Base-by-base conservation (phyloP, 2,888 invertebrate genomes). In the Nephrotoma appendiculata region DNA sequence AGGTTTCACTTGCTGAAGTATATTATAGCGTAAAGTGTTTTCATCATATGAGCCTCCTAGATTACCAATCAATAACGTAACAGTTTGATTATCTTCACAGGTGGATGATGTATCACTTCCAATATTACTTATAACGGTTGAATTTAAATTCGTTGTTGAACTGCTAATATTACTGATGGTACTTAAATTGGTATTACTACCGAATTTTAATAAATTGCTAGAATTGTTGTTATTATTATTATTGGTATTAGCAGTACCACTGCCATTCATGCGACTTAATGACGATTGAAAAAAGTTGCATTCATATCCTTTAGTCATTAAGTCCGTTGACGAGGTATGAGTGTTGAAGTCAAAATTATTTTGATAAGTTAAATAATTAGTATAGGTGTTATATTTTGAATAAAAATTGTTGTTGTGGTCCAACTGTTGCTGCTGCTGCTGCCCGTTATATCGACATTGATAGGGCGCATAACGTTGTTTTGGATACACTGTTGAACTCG, bases 21-120 rank as follows among this genome's bases (percentile, higher is more conserved):
- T 88, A 83, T 91, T 91, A 86, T 89, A 90, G n/a, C 91, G 89
- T 85, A 92, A 88, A 87, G 89, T 91, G 12, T 88, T 86, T 87
- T 92, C 92, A 87, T 92, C 92, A 89, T 91, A 89, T 19, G 91
- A 90, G 87, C 91, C 91, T 88, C 92, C 92, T 86, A 92, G 88
- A 88, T 92, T 92, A 71, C 91, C 91, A 2, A 92, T 91, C 88
- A 91, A 92, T 87, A 92, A 87, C 0, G 91, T 91, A 11, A 92
- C 89, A 0, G 84, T 11, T 86, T 86, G 31, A 57, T 86, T 52
- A 86, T 52, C 86, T 41, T 85, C 85, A 84, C 42, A n/a, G 41
- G n/a, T 84, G 9, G 19, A 44, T 9, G 85, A 85, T 42, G 43
- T 84, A 12, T 84, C 84, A 84, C 84, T 84, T 15, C 84, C 84